Base-by-base conservation (phyloP, 2,113 vertebrate species). In the Ophthalmolycus amberensis region DNA sequence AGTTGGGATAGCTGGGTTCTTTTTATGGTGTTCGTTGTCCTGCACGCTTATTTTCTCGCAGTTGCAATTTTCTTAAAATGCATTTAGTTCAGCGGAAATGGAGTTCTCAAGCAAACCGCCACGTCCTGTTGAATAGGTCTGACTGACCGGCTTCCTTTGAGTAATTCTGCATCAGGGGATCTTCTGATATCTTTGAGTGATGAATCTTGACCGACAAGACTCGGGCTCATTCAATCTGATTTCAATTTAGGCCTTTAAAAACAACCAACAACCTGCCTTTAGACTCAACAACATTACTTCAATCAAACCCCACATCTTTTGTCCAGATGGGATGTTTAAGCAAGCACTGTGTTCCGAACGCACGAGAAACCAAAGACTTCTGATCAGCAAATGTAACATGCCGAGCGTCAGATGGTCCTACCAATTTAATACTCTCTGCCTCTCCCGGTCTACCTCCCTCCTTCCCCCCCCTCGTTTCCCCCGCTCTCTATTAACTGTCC, bases 401-500 rank as follows among this genome's bases (percentile, higher is more conserved):
- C 48, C 74, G 79, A 63, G 63, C 70, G 79, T 88, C 65, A 66
- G 78, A 76, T 56, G 59, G 44, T 32, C 59, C 58, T 58, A 84
- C 58, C 73, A 65, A 77, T 79, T 82, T 52, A 79, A 80, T 75
- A 34, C 46, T 44, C 71, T 77, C 29, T 75, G 67, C 76, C 77
- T 74, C 75, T 80, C 29, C 73, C 59, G 34, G 1, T 77, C 54
- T 40, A 59, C 79, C 38, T 67, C 66, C 46, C 69, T 14, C 62
- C 54, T 65, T 67, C 66, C 46, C 69, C 11, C 62, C 54, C 62
- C n/a, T 85, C 63, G 70, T 77, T 44, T 90, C 85, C 50, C 89
- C 82, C 18, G 27, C 68, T n/a, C 86, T 63, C 83, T 83, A 90
- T 90, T 91, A 92, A 93, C 87, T 71, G 82, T 87, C 89, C 90